phyloP scores from a whole-genome alignment of 2,797 vertebrate genomes.

The Chromis chromis region DNA sequence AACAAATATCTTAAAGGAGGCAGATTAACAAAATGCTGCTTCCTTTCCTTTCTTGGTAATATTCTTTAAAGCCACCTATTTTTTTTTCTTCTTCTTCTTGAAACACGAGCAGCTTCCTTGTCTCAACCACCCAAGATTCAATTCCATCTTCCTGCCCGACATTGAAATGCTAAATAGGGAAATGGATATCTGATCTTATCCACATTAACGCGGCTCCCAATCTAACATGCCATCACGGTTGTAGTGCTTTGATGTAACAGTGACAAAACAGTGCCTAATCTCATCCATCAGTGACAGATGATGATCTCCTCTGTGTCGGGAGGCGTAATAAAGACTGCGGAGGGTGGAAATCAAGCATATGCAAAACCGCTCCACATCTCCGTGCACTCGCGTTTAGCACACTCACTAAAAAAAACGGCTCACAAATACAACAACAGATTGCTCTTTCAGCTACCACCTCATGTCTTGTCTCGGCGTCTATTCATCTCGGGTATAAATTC shows the following conservation, averaged over 20 bases:
- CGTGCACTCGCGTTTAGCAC: background rate
- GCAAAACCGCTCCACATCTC: background rate
- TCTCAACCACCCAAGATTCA: background rate
- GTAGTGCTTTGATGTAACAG: slow-evolving; percentile 29
- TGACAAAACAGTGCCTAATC: slow-evolving; percentile 28
- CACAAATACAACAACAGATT: slow-evolving; percentile 1
- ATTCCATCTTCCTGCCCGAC: background rate
- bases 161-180: slow-evolving; percentile 28
- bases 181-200: slow-evolving; percentile 20
- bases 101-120: background rate
- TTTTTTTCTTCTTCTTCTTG: background rate
- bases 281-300: slow-evolving; percentile 46
- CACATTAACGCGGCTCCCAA: slow-evolving; percentile 22
- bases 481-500: slow-evolving; percentile 28
- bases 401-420: background rate
- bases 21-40: background rate
- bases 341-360: background rate
- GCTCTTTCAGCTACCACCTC: background rate
- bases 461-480: background rate
- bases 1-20: too few relatives aligned
- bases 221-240: slow-evolving; percentile 20
- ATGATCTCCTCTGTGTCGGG: slow-evolving; percentile 23
- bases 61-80: background rate
- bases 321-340: background rate
- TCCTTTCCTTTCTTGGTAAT: background rate